phyloP scores from a whole-genome alignment of 2,797 vertebrate species.

The Oophaga sylvatica region DNA sequence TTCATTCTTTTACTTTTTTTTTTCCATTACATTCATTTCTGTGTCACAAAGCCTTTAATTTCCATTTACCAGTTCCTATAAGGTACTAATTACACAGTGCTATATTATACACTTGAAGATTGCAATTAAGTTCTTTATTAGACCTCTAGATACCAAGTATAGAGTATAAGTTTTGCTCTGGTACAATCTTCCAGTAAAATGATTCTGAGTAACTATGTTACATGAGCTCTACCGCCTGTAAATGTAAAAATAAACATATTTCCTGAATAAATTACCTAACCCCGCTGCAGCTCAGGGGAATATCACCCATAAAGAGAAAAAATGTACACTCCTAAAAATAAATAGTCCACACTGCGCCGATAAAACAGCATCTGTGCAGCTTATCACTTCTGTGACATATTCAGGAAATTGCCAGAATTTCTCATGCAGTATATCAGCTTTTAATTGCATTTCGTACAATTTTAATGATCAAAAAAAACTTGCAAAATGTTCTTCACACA shows the following conservation, averaged over 20 bases:
- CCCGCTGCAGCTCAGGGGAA: conserved; percentile 24
- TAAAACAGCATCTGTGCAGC: conserved; percentile 34
- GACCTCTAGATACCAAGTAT: conserved; percentile 6
- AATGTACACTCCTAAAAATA: conserved; percentile 43
- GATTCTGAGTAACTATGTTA: not conserved
- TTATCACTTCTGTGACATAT: not conserved
- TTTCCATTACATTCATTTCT: not conserved
- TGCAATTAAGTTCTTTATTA: conserved; percentile 46
- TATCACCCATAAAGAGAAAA: conserved; percentile 41
- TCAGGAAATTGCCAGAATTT: conserved; percentile 16
- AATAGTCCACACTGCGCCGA: conserved; percentile 16
- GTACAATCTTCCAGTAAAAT: not conserved
- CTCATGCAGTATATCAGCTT: not conserved
- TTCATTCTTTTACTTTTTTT: not conserved
- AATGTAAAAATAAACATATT: conserved; percentile 39
- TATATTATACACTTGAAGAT: conserved; percentile 39
- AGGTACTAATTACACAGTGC: conserved; percentile 27
- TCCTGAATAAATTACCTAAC: conserved; percentile 36
- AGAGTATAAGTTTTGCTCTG: conserved; percentile 15
- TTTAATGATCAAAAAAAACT: not conserved
- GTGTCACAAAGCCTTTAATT: not conserved
- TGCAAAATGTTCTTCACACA: not conserved
- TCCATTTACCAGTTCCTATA: conserved; percentile 32
- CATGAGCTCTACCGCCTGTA: not conserved
- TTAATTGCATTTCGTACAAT: not conserved